Evolutionary conservation across 2,113 vertebrate species (phyloP).

Genomic region (Shinisaurus crocodilurus): DNA sequence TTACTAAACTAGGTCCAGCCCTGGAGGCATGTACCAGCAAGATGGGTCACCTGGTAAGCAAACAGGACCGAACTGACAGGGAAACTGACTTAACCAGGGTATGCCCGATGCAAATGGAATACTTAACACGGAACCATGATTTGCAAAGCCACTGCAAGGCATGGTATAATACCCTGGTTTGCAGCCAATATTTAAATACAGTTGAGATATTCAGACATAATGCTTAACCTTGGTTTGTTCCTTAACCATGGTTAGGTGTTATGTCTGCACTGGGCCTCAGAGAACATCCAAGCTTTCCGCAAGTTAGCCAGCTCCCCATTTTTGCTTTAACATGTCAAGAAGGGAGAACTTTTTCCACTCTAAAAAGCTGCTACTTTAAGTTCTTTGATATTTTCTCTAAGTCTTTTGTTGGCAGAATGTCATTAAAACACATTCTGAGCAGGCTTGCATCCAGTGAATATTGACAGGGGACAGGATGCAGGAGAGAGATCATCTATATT

Average conservation of each 20-base stretch:
- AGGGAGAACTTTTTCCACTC: slow-evolving; percentile 47
- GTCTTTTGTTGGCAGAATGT: slow-evolving; percentile 48
- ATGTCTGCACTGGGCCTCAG: slow-evolving; percentile 1
- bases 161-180: slow-evolving; percentile 1
- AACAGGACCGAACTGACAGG: background rate
- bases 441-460: slow-evolving; percentile 38
- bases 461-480: background rate
- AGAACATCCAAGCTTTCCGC: background rate
- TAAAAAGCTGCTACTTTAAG: slow-evolving; percentile 58
- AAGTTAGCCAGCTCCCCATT: slow-evolving; percentile 36
- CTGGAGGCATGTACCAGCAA: background rate
- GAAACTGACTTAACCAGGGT: background rate
- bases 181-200: background rate
- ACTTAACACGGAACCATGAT: background rate
- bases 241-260: background rate
- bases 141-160: background rate
- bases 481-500: slow-evolving; percentile 13
- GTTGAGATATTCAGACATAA: slow-evolving; percentile 7
- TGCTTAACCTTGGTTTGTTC: slow-evolving; percentile 23
- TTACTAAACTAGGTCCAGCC: background rate
- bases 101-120: background rate
- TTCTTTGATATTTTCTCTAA: slow-evolving; percentile 33
- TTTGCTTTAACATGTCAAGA: slow-evolving; percentile 37
- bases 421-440: slow-evolving; percentile 1
- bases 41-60: background rate